A percentile compares a stretch with the other conserved stretches of the same genome.
These are phyloP conservation scores for Melanotaenia duboulayi DNA, from an alignment of 2,113 vertebrate species.

Conservation along the genomic window DNA sequence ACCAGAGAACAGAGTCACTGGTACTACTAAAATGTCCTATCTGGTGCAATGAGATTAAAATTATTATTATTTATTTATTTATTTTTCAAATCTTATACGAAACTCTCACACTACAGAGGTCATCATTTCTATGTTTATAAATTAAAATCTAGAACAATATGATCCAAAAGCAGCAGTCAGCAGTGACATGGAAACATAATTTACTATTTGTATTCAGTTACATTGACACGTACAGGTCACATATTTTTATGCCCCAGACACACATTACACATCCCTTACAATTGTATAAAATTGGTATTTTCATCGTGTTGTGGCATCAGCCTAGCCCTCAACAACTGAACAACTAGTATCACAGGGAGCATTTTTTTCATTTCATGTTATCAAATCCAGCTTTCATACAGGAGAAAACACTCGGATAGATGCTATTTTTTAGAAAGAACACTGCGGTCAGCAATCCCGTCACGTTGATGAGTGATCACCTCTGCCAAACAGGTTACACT, in stretches of 20 bases:
- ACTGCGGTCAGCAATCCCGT: conserved; percentile 24
- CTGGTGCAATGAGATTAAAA: too few species aligned
- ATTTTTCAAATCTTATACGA: too few species aligned
- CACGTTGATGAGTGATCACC: conserved; percentile 1
- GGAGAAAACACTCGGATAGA: conserved; percentile 3
- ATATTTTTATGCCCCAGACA: too few species aligned
- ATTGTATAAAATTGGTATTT: not conserved
- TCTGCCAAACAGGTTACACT: not conserved
- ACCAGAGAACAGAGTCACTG: too few species aligned
- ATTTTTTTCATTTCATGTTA: conserved; percentile 1
- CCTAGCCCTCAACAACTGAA: not conserved
- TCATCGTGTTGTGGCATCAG: conserved; percentile 1
- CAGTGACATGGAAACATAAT: not conserved
- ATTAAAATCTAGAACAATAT: not conserved
- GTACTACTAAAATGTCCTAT: too few species aligned
- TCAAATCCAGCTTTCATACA: conserved; percentile 18
- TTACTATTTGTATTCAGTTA: not conserved
- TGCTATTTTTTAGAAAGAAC: conserved; percentile 18
- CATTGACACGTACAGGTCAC: not conserved
- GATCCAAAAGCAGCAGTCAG: too few species aligned
- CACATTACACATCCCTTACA: too few species aligned
- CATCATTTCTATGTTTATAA: not conserved
- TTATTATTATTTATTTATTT: too few species aligned
- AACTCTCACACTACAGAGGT: not conserved
- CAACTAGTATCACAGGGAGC: not conserved